phyloP scores from a whole-genome alignment of 2,113 vertebrate species.

The Psettodes erumei region DNA sequence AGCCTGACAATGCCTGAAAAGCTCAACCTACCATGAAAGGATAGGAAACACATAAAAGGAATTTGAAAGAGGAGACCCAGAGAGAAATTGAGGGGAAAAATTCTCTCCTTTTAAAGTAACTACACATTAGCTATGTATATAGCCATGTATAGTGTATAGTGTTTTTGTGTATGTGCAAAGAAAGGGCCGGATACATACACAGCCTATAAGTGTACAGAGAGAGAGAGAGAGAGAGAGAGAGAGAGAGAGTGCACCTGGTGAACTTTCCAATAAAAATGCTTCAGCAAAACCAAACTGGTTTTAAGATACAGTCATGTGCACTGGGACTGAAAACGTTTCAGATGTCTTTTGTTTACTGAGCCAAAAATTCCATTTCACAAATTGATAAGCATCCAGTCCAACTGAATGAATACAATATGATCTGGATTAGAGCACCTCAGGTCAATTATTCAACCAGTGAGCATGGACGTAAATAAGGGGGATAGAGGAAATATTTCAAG shows the following conservation, averaged over 20 bases:
- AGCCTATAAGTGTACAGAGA: background rate
- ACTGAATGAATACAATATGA: conserved; percentile 50
- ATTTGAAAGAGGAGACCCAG: conserved; percentile 57
- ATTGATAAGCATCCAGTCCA: conserved; percentile 51
- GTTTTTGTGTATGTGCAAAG: conserved; percentile 12
- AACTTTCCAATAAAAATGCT: conserved; percentile 29
- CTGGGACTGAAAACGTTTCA: background rate
- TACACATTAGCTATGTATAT: conserved; percentile 26
- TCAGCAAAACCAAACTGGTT: conserved; percentile 27
- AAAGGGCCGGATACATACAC: background rate
- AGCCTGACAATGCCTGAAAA: conserved; percentile 77
- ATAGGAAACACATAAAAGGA: conserved; percentile 63
- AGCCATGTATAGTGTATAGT: background rate
- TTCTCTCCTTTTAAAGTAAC: conserved; percentile 24
- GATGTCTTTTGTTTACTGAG: conserved; percentile 53
- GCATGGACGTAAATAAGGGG: conserved; percentile 16
- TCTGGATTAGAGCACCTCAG: conserved; percentile 1
- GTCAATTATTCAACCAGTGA: conserved; percentile 11
- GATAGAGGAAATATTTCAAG: background rate
- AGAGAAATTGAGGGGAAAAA: conserved; percentile 36
- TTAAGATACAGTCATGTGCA: background rate
- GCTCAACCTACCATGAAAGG: conserved; percentile 78
- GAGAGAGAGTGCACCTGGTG: conserved; percentile 5
- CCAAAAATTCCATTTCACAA: conserved; percentile 64
- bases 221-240: background rate